Base-by-base conservation (phyloP, 2,113 vertebrate genomes). In the Capreolus pygargus region DNA sequence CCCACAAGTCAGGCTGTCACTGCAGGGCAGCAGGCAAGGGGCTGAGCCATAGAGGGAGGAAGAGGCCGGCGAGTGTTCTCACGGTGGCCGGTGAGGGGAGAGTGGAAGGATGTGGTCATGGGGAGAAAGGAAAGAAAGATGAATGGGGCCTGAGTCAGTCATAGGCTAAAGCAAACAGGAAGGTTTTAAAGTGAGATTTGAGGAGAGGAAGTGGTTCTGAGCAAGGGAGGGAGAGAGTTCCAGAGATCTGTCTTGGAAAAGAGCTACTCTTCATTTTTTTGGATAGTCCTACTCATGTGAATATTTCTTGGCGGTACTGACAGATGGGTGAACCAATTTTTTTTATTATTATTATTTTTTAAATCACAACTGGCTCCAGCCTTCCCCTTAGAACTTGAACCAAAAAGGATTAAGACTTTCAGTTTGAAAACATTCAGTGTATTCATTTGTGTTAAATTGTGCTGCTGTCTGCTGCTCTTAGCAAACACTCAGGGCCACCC, bases 141-240 rank as follows among this genome's bases (percentile, higher is more conserved):
- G 98, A 98, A 98, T 97, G 97, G 89, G 93, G 95, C 95, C 79
- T 95, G 98, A 98, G 95, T 97, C 98, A 97, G 97, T 95, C 96
- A 97, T 33, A 98, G 97, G 96, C 97, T 97, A 98, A 98, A 98
- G 96, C 98, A 98, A 98, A 98, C 98, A 98, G 98, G 97, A 98
- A 98, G 98, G 98, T 96, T 98, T 98, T 98, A 98, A 98, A 98
- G 97, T 97, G 98, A 98, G 98, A 98, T 98, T 95, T 98, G 97
- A 98, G 97, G 97, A 98, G 95, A 98, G 98, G 98, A 98, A 98
- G 98, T 97, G 98, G 98, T 96, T 97, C 95, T 19, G 96, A 97
- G 93, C 30, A 57, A 96, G 89, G 95, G 93, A 94, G 94, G 96
- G 98, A 93, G 96, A 43, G 61, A 94, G 97, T 97, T 97, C 95